Base-by-base conservation (phyloP, 2,113 vertebrate species). In the Scomber scombrus region DNA sequence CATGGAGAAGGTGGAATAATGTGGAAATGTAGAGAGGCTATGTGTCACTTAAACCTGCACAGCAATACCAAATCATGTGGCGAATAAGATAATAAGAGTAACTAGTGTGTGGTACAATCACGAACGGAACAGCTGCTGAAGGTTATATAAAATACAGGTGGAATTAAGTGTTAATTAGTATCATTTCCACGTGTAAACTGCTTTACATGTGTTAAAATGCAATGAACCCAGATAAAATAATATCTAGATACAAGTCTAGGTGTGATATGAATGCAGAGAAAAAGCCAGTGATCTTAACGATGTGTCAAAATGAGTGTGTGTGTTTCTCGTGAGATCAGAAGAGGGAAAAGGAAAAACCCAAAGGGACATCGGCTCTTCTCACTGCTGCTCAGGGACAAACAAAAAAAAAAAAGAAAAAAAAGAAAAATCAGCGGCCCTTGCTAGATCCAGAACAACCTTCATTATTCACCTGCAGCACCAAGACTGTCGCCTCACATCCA, bases 1-100 rank as follows among this genome's bases (percentile, higher is more conserved):
- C 66, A 93, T 92, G 92, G 90, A 89, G 93, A 87, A 88, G 86
- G 85, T 91, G 92, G 88, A 93, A 92, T 72, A 86, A 76, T 93
- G 84, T 88, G 79, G 79, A 86, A 71, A 80, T 82, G 85, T 72
- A 49, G 85, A 80, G 85, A 84, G 81, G 84, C 87, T 86, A 60
- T 82, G 87, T 92, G 90, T 92, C 58, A 86, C 78, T 88, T 72
- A 65, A 75, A 75, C 71, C 78, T 88, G 51, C 49, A 65, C 60
- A 71, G 82, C 80, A 75, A 84, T 71, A 85, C 56, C 67, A 71
- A 72, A 68, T 82, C 47, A 75, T 54, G 74, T 63, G 80, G 55
- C 66, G 26, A 61, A 56, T 69, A 47, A 57, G 62, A 55, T 58
- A 43, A n/a, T 62, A 23, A 62, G 65, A 80, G 47, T 34, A 50